Conservation (phyloP, 2,797 vertebrate genomes). For the Rhincodon typus region DNA sequence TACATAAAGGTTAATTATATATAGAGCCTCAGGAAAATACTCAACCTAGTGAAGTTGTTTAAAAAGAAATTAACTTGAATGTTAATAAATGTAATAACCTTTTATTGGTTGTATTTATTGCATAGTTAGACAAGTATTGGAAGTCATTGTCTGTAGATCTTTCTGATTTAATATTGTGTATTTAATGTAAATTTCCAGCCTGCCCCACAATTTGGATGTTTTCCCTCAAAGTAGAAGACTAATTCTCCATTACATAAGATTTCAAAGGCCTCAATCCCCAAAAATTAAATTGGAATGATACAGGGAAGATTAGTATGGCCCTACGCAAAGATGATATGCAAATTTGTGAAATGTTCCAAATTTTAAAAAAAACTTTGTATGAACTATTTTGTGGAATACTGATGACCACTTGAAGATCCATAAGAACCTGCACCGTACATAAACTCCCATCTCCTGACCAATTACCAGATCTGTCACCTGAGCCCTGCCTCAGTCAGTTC, state of each 20-base stretch:
- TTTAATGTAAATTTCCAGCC: neutral
- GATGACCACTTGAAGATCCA: neutral
- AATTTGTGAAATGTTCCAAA: no score
- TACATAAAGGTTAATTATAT: neutral
- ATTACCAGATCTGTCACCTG: neutral
- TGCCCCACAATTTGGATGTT: neutral
- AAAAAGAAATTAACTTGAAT: neutral
- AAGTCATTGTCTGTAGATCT: neutral
- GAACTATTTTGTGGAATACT: neutral
- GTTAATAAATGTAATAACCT: neutral
- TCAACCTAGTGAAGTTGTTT: neutral
- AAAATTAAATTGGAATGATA: neutral
- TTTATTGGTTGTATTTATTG: neutral
- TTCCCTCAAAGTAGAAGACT: neutral
- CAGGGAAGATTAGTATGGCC: no score
- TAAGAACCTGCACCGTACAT: neutral
- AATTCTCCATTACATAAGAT: neutral
- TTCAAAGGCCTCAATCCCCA: neutral
- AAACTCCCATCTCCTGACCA: neutral
- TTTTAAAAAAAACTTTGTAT: neutral
- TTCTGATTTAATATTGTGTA: neutral
- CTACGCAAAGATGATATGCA: no score
- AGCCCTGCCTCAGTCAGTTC: neutral
- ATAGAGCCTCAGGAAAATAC: neutral
- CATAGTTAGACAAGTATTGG: neutral